Evolutionary conservation across 2,888 invertebrate genomes (phyloP).

Genomic region (Drosophila basisetae): DNA sequence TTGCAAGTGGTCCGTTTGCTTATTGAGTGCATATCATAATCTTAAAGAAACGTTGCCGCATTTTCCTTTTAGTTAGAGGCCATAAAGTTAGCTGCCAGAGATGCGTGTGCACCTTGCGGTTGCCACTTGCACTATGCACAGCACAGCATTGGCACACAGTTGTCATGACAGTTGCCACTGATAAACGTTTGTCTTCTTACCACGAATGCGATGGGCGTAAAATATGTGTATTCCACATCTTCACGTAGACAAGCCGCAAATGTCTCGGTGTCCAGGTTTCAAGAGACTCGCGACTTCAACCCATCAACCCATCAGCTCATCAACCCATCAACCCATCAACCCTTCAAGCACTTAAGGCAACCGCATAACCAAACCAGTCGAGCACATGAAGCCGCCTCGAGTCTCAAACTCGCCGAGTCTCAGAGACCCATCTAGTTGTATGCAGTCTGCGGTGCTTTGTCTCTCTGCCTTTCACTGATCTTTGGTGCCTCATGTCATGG

Average conservation of each 20-base stretch:
- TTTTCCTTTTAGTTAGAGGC: slow-evolving; percentile 3
- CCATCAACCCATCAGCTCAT: slow-evolving; percentile 24
- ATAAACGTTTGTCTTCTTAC: slow-evolving; percentile 43
- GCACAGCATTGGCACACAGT: neutral
- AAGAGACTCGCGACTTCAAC: slow-evolving; percentile 20
- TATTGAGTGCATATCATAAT: slow-evolving; percentile 57
- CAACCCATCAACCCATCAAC: slow-evolving; percentile 19
- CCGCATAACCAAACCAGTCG: slow-evolving; percentile 60
- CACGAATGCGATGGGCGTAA: slow-evolving; percentile 32
- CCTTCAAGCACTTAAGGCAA: slow-evolving; percentile 63
- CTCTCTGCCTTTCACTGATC: slow-evolving; percentile 46
- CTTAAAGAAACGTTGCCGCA: slow-evolving; percentile 20
- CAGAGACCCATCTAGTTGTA: slow-evolving; percentile 15
- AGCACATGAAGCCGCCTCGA: slow-evolving; percentile 51
- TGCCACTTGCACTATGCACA: slow-evolving; percentile 34
- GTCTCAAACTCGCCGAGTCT: slow-evolving; percentile 19
- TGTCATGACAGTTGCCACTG: slow-evolving; percentile 26
- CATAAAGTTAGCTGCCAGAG: slow-evolving; percentile 17
- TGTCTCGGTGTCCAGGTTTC: slow-evolving; percentile 29
- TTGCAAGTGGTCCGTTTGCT: slow-evolving; percentile 31
- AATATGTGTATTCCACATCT: slow-evolving; percentile 35
- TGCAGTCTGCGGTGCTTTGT: slow-evolving; percentile 47
- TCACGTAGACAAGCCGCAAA: slow-evolving; percentile 41
- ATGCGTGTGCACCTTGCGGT: slow-evolving; percentile 61
- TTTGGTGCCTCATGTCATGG: slow-evolving; percentile 7